Evolutionary conservation across 2,888 invertebrate genomes (phyloP), one percentile per base, ranked within the genome.

Genomic region (Scaptomyza reducta): DNA sequence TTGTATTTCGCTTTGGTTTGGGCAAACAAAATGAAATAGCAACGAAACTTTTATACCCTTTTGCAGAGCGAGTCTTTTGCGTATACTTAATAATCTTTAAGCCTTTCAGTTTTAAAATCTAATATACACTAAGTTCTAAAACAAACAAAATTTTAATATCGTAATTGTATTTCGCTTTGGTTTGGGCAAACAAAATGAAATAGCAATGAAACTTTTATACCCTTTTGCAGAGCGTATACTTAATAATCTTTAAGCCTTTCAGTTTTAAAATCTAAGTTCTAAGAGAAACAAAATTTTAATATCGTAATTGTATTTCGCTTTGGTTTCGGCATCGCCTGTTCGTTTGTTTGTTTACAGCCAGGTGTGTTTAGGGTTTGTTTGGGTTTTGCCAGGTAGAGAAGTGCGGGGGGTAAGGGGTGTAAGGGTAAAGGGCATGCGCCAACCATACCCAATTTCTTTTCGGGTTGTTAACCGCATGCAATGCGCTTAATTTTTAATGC

Each of bases 391-490:
- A 22, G 22, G 22, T 22, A 22, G 22, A 2, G 22, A 3, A 22
- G 22, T 6, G 35, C 35, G 14, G 25, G 31, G 13, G 18, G 9
- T 3, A n/a, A 11, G 13, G 22, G 31, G n/a, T 22, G 16, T 18
- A 7, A 31, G 0, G 31, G 40, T 14, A 7, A 38, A 40, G 40
- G 41, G 40, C 58, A 55, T 25, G 47, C 42, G 27, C 27, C 47
- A 22, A 41, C 46, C 45, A 14, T 63, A 53, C 42, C 33, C 42
- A 45, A 50, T 67, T 31, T 6, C 22, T 38, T 27, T 70, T 61
- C 29, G 33, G 56, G 58, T 35, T 70, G 63, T 56, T 58, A 55
- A 40, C 44, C 22, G 53, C 74, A 79, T 78, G 84, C 78, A 74
- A 77, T 59, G 53, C 44, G 33, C 42, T 69, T 70, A 66, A 71